Conservation (phyloP, 2,888 invertebrate species). For the Lissonota sp. region DNA sequence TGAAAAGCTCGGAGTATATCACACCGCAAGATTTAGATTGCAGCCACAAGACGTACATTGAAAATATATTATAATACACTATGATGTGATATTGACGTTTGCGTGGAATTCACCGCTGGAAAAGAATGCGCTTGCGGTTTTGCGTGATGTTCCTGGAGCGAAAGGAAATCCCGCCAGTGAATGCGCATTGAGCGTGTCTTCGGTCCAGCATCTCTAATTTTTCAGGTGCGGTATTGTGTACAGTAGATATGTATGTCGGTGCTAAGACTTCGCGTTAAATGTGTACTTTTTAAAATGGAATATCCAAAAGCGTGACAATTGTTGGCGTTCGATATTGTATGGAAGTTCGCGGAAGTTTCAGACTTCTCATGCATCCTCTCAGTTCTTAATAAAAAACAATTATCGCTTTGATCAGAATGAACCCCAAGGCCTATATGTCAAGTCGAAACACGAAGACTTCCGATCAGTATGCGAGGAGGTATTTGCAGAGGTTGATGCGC, state of each 20-base stretch:
- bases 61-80: background rate
- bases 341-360: too few relatives aligned
- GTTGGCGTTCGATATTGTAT: too few relatives aligned
- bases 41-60: slow-evolving; percentile 35
- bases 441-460: slow-evolving; percentile 50
- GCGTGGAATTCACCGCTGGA: slow-evolving; percentile 41
- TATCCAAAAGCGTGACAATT: too few relatives aligned
- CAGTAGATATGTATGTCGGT: too few relatives aligned
- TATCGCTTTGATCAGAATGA: too few relatives aligned
- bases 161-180: background rate
- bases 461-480: slow-evolving; percentile 68
- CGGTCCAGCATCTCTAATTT: slow-evolving; percentile 1
- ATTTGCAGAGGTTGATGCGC: slow-evolving; percentile 55
- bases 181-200: slow-evolving; percentile 30
- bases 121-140: slow-evolving; percentile 71
- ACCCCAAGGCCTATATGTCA: slow-evolving; percentile 66
- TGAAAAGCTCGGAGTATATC: slow-evolving; percentile 11
- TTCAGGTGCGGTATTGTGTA: too few relatives aligned
- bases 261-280: too few relatives aligned
- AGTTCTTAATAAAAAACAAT: too few relatives aligned
- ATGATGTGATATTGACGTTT: slow-evolving; percentile 38
- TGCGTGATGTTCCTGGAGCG: slow-evolving; percentile 70
- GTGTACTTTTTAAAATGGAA: too few relatives aligned
- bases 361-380: too few relatives aligned
- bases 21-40: slow-evolving; percentile 13